phyloP scores from a whole-genome alignment of 2,888 invertebrate species.

The Trichopria drosophilae region DNA sequence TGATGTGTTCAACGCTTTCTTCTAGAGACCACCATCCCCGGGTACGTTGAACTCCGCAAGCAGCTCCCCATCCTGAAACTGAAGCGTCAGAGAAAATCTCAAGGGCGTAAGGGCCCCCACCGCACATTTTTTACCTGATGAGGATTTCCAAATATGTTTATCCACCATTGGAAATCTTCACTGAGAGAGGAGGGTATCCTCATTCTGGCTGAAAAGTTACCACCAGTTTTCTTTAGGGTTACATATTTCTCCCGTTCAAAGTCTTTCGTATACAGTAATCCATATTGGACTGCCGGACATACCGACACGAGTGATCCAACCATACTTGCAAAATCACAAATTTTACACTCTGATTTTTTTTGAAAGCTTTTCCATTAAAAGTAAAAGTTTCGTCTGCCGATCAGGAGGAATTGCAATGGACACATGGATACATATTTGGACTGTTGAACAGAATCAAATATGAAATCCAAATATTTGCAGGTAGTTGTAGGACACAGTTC shows the following conservation, averaged over 20 bases:
- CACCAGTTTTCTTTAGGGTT: background rate
- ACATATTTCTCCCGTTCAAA: conserved; percentile 8
- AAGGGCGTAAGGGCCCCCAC: background rate
- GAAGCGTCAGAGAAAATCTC: conserved; percentile 9
- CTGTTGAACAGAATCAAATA: conserved; percentile 17
- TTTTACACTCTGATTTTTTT: background rate
- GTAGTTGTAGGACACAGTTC: background rate
- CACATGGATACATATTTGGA: conserved; percentile 1
- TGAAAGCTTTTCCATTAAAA: conserved; percentile 7
- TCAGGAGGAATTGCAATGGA: conserved; percentile 1
- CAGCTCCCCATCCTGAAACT: conserved; percentile 14
- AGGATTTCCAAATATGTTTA: background rate
- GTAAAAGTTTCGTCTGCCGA: conserved; percentile 6
- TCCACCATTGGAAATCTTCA: background rate
- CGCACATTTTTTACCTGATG: background rate
- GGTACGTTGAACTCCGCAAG: conserved; percentile 6
- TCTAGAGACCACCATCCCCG: conserved; percentile 20
- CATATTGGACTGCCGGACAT: conserved; percentile 11
- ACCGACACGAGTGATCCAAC: conserved; percentile 12
- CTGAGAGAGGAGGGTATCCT: background rate
- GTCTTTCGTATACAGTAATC: conserved; percentile 1
- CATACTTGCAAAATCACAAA: conserved; percentile 3
- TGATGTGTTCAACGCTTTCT: conserved; percentile 12
- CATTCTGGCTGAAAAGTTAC: background rate
- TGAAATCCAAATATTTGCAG: conserved; percentile 13